Percentiles rank a stretch among this genome's conserved stretches.
Evolutionary conservation across 2,888 invertebrate species (phyloP).

Genomic region (Pyrrhosoma nymphula): DNA sequence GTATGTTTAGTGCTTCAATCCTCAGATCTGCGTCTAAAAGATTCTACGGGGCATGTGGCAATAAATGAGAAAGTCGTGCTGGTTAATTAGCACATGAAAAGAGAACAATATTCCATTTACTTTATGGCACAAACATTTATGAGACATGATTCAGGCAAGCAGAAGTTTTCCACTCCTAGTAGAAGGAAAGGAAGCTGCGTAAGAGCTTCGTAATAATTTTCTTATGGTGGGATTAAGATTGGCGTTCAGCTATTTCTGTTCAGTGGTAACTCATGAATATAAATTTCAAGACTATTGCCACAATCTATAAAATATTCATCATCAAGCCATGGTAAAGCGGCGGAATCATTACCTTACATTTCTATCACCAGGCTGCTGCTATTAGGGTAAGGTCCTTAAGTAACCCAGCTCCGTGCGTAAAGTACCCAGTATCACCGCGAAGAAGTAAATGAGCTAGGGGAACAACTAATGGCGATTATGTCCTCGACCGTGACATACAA

Average conservation of each 20-base stretch:
- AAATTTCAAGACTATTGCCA: no score
- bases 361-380: background rate
- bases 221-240: no score
- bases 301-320: background rate
- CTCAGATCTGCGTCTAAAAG: background rate
- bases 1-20: background rate
- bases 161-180: background rate
- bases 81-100: background rate
- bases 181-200: background rate
- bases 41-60: background rate
- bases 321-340: background rate
- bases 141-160: background rate
- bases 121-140: background rate
- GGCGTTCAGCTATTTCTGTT: background rate
- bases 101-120: background rate
- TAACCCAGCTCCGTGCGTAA: background rate
- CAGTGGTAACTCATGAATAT: background rate
- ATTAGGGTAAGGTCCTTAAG: background rate
- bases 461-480: background rate
- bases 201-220: no score
- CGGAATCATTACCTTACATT: background rate
- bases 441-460: background rate
- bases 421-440: background rate
- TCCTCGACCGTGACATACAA: background rate
- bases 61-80: background rate